A percentile compares a stretch with the other conserved stretches of the same genome.
phyloP scores from a whole-genome alignment of 1,140 invertebrate genomes.

The Maconellicoccus hirsutus region DNA sequence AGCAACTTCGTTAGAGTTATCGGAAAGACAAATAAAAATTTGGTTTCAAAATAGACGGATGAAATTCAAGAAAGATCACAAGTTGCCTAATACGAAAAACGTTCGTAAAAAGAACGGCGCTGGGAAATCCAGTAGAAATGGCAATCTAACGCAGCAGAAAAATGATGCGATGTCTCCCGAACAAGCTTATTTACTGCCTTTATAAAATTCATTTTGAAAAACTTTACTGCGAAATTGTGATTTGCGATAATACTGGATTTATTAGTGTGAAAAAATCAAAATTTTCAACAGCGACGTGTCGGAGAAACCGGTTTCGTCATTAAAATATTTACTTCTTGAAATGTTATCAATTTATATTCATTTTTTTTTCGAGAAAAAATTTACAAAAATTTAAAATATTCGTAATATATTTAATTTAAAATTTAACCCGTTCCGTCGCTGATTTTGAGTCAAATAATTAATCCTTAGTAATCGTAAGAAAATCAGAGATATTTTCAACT shows the following conservation, averaged over 20 bases:
- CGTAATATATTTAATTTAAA: too few relatives aligned
- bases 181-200: constrained; percentile 8
- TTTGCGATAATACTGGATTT: background rate
- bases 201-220: background rate
- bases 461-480: too few relatives aligned
- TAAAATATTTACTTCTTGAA: too few relatives aligned
- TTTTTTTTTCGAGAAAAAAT: too few relatives aligned
- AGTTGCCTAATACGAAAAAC: constrained; percentile 92
- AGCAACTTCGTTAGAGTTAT: constrained; percentile 81
- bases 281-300: background rate
- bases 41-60: constrained; percentile 93
- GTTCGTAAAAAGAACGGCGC: constrained; percentile 77
- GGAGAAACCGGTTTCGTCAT: too few relatives aligned
- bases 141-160: constrained; percentile 32
- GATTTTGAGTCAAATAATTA: too few relatives aligned
- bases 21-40: constrained; percentile 95
- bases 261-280: background rate
- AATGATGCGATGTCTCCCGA: background rate
- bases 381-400: too few relatives aligned
- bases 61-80: constrained; percentile 98
- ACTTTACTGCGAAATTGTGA: background rate
- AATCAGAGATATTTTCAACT: background rate
- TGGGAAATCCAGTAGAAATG: constrained; percentile 47
- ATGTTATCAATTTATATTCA: too few relatives aligned
- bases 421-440: too few relatives aligned